Base-by-base conservation (phyloP, 2,888 invertebrate genomes). In the Eupithecia exiguata region DNA sequence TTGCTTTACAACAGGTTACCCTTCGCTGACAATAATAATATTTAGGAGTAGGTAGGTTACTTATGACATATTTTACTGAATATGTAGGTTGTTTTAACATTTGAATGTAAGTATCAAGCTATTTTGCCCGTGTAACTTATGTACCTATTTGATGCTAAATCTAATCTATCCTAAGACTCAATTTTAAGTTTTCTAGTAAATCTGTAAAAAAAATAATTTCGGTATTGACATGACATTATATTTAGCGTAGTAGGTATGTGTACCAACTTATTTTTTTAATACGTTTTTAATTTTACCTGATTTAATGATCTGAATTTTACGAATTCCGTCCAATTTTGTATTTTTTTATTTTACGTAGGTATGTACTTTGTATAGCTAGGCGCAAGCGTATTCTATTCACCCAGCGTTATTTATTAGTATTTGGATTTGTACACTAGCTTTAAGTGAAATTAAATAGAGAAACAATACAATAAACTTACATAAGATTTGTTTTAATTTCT, bases 301-400 rank as follows among this genome's bases (percentile, higher is more conserved):
- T 77, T 71, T 61, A 77, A 78, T 81, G 82, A 81, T 83, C 80
- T 81, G 80, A 82, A 82, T 71, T 75, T 82, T 82, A 77, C 74
- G 76, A 80, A 84, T 75, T 88, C 90, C 91, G 90, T 91, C 90
- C 90, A 89, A 82, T 82, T 83, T 78, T 74, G 71, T 83, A 82
- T 78, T 84, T 80, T 81, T 80, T 77, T 79, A 75, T 73, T 75
- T 74, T 73, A 77, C 61, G 62, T 69, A 77, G 68, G 61, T 76
- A 76, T 40, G 62, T 68, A 69, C 18, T 25, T 65, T 14, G 4
- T 65, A 10, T 66, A 9, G 38, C n/a, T 65, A n/a, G 63, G 63
- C 16, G n/a, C 58, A 58, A 21, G 53, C 18, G 30, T 61, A 62
- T 62, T 62, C 35, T 35, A 12, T 53, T 53, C 25, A 62, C 62